Evolutionary conservation across 2,113 vertebrate genomes (phyloP), one percentile per base, ranked within the genome.

Genomic region (Scomber colias): DNA sequence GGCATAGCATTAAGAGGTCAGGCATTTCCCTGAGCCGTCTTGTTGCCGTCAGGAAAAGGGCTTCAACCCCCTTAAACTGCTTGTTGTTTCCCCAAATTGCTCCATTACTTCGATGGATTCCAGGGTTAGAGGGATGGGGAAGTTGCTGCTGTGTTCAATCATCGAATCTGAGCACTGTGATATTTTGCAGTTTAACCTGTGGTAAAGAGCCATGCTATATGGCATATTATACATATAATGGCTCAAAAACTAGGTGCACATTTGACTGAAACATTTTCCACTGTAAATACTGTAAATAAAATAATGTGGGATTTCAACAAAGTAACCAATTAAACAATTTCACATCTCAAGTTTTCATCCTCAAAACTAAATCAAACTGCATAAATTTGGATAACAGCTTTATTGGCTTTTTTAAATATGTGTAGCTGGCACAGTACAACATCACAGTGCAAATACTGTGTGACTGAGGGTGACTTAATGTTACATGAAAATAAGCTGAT

Each of bases 1-100:
- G 0, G 31, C 1, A 1, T 44, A 66, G 75, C 27, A 0, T 72
- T 48, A 45, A 49, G 63, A 73, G 83, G 78, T 85, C 40, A 21
- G 76, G 19, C n/a, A 54, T 31, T 51, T 75, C 27, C 48, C 70
- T 9, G 40, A 81, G 44, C 27, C 1, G 27, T 76, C 76, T 72
- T 69, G 40, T 64, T 51, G 71, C 79, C 60, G 53, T 35, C 71
- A 40, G 78, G 48, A 75, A 76, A 71, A 73, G 74, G 83, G 81
- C 57, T 63, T 53, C 62, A 82, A 78, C 85, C 72, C 60, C 65
- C 61, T 71, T 77, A 81, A 75, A 91, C 81, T 78, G 82, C 81
- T 82, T 80, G 76, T 76, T 88, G 79, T 76, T 89, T 67, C 21
- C 4, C 57, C n/a, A 54, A 75, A 89, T 66, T 83, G 71, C 73